Evolutionary conservation across 2,113 vertebrate species (phyloP), one percentile per base, ranked within the genome.

Genomic region (Apeltes quadracus): DNA sequence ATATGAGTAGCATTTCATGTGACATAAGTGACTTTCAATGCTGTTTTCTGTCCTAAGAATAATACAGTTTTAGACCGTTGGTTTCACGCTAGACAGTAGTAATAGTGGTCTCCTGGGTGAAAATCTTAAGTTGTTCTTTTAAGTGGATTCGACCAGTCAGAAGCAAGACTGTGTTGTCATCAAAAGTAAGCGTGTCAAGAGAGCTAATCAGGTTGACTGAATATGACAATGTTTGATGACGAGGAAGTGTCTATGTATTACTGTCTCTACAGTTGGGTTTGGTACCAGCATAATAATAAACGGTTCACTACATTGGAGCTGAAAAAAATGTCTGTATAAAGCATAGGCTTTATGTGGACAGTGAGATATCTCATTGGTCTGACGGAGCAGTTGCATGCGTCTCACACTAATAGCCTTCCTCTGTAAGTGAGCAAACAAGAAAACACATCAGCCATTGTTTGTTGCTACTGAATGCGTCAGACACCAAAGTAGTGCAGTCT

Each of bases 381-480:
- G 12, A n/a, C n/a, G 46, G 8, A 61, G 53, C 39, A 41, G 74
- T 75, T 61, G 27, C 61, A 25, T 67, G 77, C 27, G 14, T 64
- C 71, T 72, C 72, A 38, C 61, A 39, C 75, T 79, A 71, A 68
- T 76, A 65, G 73, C 2, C 57, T 22, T 46, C 10, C 34, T 66
- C 61, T 23, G 18, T 29, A 44, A 20, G 14, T 23, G 25, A 55
- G 71, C 55, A 46, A 63, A 67, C 20, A 54, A 56, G 69, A 67
- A 62, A 76, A 58, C 23, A 50, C 62, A 61, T 56, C 61, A 54
- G 55, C 23, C 8, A 18, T 12, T 32, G 46, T 56, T 67, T 20
- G 15, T 39, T 46, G 56, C 44, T 86, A 75, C 82, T 71, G 83
- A 79, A 74, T 75, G 61, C 46, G 32, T 2, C 23, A 75, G 62